Conservation (phyloP, 1,140 invertebrate species). For the Thereuonema tuberculata region DNA sequence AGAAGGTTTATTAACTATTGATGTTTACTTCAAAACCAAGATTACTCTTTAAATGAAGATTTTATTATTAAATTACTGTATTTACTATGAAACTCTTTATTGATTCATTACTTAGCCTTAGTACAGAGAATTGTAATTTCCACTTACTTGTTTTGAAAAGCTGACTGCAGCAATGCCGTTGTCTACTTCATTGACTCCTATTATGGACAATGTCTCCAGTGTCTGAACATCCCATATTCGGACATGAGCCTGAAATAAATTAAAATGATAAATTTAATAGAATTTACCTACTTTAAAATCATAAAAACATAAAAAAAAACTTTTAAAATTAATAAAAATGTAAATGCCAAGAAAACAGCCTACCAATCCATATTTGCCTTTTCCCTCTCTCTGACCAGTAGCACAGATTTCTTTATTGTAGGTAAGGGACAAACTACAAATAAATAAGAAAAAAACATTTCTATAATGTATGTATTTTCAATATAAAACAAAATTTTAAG, state of each 20-base stretch:
- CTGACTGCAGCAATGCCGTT: conserved; percentile 74
- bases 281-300: conserved; percentile 34
- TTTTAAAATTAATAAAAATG: too few species aligned
- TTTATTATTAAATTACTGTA: too few species aligned
- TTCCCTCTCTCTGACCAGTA: conserved; percentile 56
- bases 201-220: conserved; percentile 76
- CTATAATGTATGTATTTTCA: too few species aligned
- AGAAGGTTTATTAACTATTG: too few species aligned
- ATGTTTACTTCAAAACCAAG: too few species aligned
- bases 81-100: too few species aligned
- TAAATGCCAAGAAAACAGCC: too few species aligned
- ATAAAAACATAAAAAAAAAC: too few species aligned
- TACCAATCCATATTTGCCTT: conserved; percentile 31
- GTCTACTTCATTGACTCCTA: conserved; percentile 82
- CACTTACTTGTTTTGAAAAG: conserved; percentile 53
- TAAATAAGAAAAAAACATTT: not conserved
- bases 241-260: conserved; percentile 59
- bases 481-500: too few species aligned
- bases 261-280: not conserved
- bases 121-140: too few species aligned
- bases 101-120: too few species aligned
- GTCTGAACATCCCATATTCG: conserved; percentile 88
- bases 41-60: too few species aligned
- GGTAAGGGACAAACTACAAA: conserved; percentile 66
- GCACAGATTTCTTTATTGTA: conserved; percentile 79